Percentiles rank a stretch among this genome's conserved stretches.
phyloP scores from a whole-genome alignment of 2,888 invertebrate genomes.

The Chaetogeoica ovagalla region DNA sequence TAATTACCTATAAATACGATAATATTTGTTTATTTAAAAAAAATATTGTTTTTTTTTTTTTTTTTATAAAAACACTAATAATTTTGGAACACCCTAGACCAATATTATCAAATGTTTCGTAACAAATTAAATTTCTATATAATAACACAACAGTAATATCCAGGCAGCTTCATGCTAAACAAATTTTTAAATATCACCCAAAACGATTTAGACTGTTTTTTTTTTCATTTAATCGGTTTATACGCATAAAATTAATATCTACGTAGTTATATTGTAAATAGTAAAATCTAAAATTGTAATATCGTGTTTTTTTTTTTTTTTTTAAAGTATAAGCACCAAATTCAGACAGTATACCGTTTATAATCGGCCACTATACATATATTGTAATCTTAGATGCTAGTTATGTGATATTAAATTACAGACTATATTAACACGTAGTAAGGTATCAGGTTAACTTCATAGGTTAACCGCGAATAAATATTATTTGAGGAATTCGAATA shows the following conservation, averaged over 20 bases:
- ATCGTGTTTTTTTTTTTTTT: conserved; percentile 17
- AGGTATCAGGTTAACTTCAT: too few species aligned
- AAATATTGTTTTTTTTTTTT: conserved; percentile 19
- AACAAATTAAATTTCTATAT: conserved; percentile 50
- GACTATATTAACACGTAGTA: too few species aligned
- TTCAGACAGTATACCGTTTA: conserved; percentile 42
- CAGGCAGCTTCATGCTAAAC: conserved; percentile 37
- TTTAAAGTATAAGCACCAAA: conserved; percentile 51
- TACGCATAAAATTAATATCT: not conserved
- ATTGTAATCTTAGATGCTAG: conserved; percentile 7
- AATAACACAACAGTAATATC: conserved; percentile 45
- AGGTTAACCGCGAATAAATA: too few species aligned
- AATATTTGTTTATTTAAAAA: conserved; percentile 31
- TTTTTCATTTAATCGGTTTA: not conserved
- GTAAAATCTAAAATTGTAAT: conserved; percentile 10
- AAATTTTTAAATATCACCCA: conserved; percentile 42
- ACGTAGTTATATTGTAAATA: not conserved
- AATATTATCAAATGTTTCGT: conserved; percentile 38
- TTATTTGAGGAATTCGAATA: too few species aligned
- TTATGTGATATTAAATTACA: conserved; percentile 1
- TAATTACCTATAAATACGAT: not conserved
- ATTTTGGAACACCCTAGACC: conserved; percentile 30
- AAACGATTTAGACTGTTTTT: conserved; percentile 10
- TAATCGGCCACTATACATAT: conserved; percentile 11
- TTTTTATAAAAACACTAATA: conserved; percentile 12